Evolutionary conservation across 2,797 vertebrate species (phyloP), one percentile per base, ranked within the genome.

Genomic region (Psittacula derbiana): DNA sequence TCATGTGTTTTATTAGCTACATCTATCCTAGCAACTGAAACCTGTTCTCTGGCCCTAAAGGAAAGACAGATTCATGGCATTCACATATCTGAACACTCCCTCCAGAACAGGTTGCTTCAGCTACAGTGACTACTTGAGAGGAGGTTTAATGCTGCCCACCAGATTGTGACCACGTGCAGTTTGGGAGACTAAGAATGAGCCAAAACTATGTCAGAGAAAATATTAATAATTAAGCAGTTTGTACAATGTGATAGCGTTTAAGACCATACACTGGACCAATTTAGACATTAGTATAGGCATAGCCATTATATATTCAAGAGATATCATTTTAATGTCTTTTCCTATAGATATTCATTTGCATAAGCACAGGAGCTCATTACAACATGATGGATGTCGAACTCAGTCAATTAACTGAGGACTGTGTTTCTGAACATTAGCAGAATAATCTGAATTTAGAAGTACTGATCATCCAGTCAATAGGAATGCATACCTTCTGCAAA

Each of bases 401-500:
- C 11, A 89, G 41, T 80, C 55, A 49, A 73, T 88, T 71, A 23
- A 40, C 49, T 61, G 17, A 52, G 53, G 86, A 53, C 20, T 49
- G 5, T 65, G 46, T 30, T 91, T 52, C 58, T 72, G 41, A 69
- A 44, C 28, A 31, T 71, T 55, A 86, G 60, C 28, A 74, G 78
- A 65, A 72, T 44, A 72, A 25, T 23, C 38, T 81, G 78, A n/a
- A 84, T 57, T 90, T 75, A 50, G 31, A 96, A 93, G n/a, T 74
- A 62, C 28, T 90, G 44, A 66, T 70, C 75, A 66, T 36, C 40
- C 61, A 44, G 36, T 58, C 70, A 84, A 50, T 28, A 84, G 18
- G 27, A 66, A 80, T 16, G 14, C 6, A 11, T 2, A 23, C 69
- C 76, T 83, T 44, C 47, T 44, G n/a, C 1, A 5, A 80, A 76